Evolutionary conservation across 37 sponge, comb jelly and placozoan genomes (phyloP), one percentile per base, ranked within the genome.

Genomic region (Trichoplax adhaerens): DNA sequence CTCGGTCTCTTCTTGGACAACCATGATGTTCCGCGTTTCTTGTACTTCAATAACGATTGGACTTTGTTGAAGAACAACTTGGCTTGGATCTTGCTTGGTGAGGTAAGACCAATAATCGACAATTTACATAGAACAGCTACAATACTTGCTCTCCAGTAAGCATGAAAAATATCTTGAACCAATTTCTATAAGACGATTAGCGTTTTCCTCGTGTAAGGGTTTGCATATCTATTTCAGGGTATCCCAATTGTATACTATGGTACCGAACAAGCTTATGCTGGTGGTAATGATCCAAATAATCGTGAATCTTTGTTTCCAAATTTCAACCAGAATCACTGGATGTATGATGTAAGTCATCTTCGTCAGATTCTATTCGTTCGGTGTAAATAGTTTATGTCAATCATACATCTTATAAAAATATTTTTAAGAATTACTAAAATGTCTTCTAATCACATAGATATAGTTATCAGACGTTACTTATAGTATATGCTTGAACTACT

Each of bases 231-330:
- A 53, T 52, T 68, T 59, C 65, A 85, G 86, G 84, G 85, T 53
- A 87, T 87, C 74, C 88, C 88, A 10, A 87, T 87, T 4, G 75
- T 87, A 3, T 87, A 87, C 64, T 87, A 87, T 58, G 88, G 88
- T 49, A 87, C 84, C 6, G 88, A 87, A 68, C 88, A 87, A 58
- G 84, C 68, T 1, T 87, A 76, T 61, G 58, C 56, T 69, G 88
- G 88, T 55, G 51, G 62, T 4, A 74, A 60, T n/a, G 84, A 83
- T 65, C 84, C 84, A 48, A 5, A 74, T 0, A 77, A 83, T 62
- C 58, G 88, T 47, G 84, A 83, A 69, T 60, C 78, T 6, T 61
- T 87, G 60, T 87, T 81, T 79, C 84, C 84, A 1, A 12, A 87
- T 63, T 87, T 77, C 72, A 70, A 87, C 56, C 71, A 66, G 1